Base-by-base conservation (phyloP, 2,113 vertebrate genomes). In the Hemicordylus capensis region DNA sequence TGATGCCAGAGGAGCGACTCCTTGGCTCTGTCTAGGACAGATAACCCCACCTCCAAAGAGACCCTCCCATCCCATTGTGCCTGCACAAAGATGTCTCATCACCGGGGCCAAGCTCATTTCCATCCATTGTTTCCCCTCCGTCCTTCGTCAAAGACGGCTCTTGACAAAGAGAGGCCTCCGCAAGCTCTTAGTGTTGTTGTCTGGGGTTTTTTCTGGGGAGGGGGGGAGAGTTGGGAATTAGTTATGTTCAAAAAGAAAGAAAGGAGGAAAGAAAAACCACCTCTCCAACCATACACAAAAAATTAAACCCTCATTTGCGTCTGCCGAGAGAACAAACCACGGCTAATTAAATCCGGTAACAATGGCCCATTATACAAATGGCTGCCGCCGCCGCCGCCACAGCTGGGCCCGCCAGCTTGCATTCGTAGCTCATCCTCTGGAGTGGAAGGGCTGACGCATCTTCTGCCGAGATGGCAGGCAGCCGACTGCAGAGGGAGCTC, bases 251-350 rank as follows among this genome's bases (percentile, higher is more conserved):
- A 42, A 48, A 31, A 20, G 8, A 20, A 31, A 56, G 19, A 37
- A 4, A 56, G n/a, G 34, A 39, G 26, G 34, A 37, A 9, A 74
- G 76, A 93, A 89, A 42, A 48, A 46, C 14, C 80, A 61, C 87
- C 75, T 76, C 48, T 0, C 0, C 24, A 31, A 85, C 75, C 4
- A 48, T 31, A 86, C 64, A 75, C 84, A 66, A 82, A 78, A 90
- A 92, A 93, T 91, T 75, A 90, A 93, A 94, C 63, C 80, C 91
- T 91, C 91, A 20, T 93, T 95, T 87, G 56, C 37, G 70, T 93
- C 91, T 92, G 89, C 88, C 10, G 86, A 88, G 88, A 0, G 17
- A 95, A 84, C 90, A 88, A 91, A 83, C 87, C 90, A 10, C 84
- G 77, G 89, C 90, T 93, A 85, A 94, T 93, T 88, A 89, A 94